phyloP scores from a whole-genome alignment of 2,797 vertebrate species.

The Avahi laniger region DNA sequence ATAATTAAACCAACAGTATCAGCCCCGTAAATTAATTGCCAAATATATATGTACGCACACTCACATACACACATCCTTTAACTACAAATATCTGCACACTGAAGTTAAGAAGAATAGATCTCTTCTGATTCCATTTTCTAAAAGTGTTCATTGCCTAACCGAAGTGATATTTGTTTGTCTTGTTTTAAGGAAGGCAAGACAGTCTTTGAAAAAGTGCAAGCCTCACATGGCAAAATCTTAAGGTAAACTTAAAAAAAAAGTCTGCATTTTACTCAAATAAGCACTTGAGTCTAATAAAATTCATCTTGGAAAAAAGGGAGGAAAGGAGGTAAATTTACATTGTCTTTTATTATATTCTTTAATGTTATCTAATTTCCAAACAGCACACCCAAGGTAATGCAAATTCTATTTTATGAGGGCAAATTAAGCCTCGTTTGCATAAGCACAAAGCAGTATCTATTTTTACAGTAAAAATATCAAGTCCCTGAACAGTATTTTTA shows the following conservation, averaged over 20 bases:
- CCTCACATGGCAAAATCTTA: conserved; percentile 69
- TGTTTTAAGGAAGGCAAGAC: conserved; percentile 47
- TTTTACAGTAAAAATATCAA: conserved; percentile 75
- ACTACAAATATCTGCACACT: neutral
- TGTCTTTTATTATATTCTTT: conserved; percentile 65
- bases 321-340: conserved; percentile 40
- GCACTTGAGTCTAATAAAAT: conserved; percentile 47
- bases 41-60: neutral
- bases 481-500: conserved; percentile 73
- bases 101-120: neutral
- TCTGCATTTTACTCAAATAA: conserved; percentile 51
- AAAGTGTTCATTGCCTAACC: conserved; percentile 4
- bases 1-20: neutral
- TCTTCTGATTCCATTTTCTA: neutral
- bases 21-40: neutral
- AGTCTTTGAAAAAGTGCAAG: conserved; percentile 73
- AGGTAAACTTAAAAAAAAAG: conserved; percentile 72
- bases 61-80: neutral
- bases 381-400: conserved; percentile 63
- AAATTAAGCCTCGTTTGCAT: conserved; percentile 76
- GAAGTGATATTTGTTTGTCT: neutral
- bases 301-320: conserved; percentile 39
- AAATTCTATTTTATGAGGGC: conserved; percentile 68
- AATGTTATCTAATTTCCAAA: conserved; percentile 77
- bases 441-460: conserved; percentile 72